Evolutionary conservation across 2,113 vertebrate genomes (phyloP), one percentile per base, ranked within the genome.

Genomic region (Amphilophus citrinellus): DNA sequence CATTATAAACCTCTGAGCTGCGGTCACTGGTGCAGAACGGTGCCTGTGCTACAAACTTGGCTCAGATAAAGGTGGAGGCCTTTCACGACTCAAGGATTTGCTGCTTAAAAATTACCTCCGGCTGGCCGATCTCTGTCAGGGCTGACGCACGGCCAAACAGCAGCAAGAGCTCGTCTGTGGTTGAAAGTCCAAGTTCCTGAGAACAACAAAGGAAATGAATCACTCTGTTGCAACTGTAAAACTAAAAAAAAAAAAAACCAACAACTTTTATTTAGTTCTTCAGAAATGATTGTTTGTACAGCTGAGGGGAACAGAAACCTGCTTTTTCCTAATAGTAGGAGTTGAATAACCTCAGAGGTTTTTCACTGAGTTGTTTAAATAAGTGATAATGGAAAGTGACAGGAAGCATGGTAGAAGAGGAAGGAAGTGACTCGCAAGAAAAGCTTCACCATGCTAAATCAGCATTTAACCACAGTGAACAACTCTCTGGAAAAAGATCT

Each of bases 41-140:
- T 27, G 39, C 22, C 27, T 10, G 37, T 10, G 35, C 35, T 35
- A 7, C 6, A 35, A 35, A 7, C 6, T 35, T 35, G 8, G 37
- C 37, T 39, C 37, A 9, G 8, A 39, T 10, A 39, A 9, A 39
- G 37, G 3, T 39, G 37, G 37, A 39, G 37, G 37, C 37, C 9
- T 39, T 39, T 39, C 37, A 39, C 8, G 37, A 39, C 37, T 3
- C 8, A 39, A 39, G 37, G 8, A 39, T 3, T 39, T 3, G 7
- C 37, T 10, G 8, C 7, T 35, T 13, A 30, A 30, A 20, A 27
- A 80, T 91, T 96, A 98, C 98, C 97, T 98, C 96, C n/a, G 97
- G 94, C 2, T 96, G 96, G 44, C 97, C 98, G 10, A 97, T 96
- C 73, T 97, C 97, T 61, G 96, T 96, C 10, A 99, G 95, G 9